phyloP scores from a whole-genome alignment of 2,113 vertebrate species.

The Periophthalmus modestus region DNA sequence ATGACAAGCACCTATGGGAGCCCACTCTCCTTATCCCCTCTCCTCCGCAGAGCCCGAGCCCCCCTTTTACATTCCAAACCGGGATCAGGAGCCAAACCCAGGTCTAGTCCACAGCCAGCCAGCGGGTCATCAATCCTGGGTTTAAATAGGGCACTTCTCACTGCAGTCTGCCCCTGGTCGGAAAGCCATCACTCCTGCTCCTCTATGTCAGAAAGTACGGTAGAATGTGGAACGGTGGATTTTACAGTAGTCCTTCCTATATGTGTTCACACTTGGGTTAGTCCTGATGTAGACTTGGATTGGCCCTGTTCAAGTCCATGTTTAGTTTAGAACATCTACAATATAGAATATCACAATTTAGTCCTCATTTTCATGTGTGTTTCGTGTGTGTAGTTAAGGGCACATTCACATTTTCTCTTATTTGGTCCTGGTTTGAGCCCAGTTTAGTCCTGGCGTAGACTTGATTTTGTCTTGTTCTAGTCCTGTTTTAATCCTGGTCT shows the following conservation, averaged over 20 bases:
- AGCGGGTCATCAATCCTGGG: slow-evolving; percentile 71
- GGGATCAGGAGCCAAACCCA: slow-evolving; percentile 6
- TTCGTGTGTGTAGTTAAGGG: too few species aligned
- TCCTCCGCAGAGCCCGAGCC: slow-evolving; percentile 28
- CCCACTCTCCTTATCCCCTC: slow-evolving; percentile 14
- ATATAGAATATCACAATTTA: too few species aligned
- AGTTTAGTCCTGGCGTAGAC: too few species aligned
- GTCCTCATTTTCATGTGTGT: too few species aligned
- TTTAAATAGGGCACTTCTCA: slow-evolving; percentile 73
- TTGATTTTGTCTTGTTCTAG: too few species aligned
- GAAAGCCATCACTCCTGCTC: slow-evolving; percentile 55
- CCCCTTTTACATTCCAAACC: neutral
- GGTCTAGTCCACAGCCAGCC: slow-evolving; percentile 45
- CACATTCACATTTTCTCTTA: too few species aligned
- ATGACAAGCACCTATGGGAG: slow-evolving; percentile 32
- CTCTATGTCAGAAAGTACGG: slow-evolving; percentile 19
- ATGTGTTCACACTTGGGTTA: too few species aligned
- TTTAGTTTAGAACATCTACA: too few species aligned
- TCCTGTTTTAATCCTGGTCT: too few species aligned
- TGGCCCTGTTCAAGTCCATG: too few species aligned
- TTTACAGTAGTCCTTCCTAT: neutral
- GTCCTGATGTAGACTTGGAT: too few species aligned
- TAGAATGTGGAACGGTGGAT: slow-evolving; percentile 38
- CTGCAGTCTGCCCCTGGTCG: slow-evolving; percentile 41
- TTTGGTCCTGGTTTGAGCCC: too few species aligned